A percentile compares a stretch with the other conserved stretches of the same genome.
Evolutionary conservation across 2,113 vertebrate genomes (phyloP).

Genomic region (Lamprologus ornatipinnis): DNA sequence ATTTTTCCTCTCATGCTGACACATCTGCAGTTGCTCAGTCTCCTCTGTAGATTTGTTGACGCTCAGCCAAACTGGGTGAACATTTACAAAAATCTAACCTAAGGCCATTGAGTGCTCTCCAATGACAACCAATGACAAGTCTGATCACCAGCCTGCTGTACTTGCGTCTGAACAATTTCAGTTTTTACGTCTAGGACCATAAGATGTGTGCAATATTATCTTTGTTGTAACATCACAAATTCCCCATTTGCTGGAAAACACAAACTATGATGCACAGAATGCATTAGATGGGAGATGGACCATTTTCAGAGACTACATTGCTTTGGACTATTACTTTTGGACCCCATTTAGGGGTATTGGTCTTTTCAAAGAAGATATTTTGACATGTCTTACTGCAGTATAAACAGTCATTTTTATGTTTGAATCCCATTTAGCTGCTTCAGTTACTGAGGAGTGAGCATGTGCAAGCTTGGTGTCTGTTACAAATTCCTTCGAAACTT

Average conservation of each 20-base stretch:
- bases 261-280: not conserved
- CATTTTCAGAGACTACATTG: not conserved
- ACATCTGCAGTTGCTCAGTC: not conserved
- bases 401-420: not conserved
- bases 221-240: not conserved
- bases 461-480: not conserved
- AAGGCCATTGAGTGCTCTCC: not conserved
- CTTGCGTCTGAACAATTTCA: not conserved
- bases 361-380: not conserved
- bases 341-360: not conserved
- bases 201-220: not conserved
- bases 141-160: not conserved
- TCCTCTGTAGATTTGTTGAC: not conserved
- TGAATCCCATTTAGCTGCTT: not conserved
- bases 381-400: not conserved
- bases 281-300: not conserved
- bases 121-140: not conserved
- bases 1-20: not conserved
- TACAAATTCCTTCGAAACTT: not conserved
- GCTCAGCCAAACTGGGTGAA: not conserved
- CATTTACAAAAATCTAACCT: not conserved
- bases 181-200: not conserved
- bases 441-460: not conserved
- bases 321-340: not conserved
- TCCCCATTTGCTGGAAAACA: not conserved